Evolutionary conservation across 1,140 invertebrate species (phyloP), one percentile per base, ranked within the genome.

Genomic region (Trissolcus basalis): DNA sequence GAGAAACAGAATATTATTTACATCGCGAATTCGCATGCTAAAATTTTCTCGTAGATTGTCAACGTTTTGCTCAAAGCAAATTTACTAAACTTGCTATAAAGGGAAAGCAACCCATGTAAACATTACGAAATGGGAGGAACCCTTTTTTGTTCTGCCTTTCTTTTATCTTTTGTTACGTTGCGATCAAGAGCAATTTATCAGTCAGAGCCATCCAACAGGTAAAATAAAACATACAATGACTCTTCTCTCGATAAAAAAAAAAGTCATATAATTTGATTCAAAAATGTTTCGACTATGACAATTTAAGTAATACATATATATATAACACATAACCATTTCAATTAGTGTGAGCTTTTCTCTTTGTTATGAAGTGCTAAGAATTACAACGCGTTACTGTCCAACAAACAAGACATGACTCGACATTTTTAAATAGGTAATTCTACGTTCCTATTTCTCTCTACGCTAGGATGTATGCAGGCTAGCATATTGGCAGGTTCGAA

Each of bases 1-100:
- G 82, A 85, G 83, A 85, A 81, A 79, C 80, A 78, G 79, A 82
- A 79, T 80, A 86, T 86, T 87, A 88, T 88, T 87, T 87, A 83
- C 85, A 87, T 88, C 81, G 65, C 27, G 70, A 70, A 78, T 73
- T 56, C 47, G 51, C 39, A 55, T 54, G 54, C 58, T 48, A 69
- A 51, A 27, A 27, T 41, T 63, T 67, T 48, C 60, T 53, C 16
- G 63, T 15, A 41, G 45, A 63, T 55, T 64, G 41, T 72, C 69
- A 64, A 48, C 54, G 32, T 53, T 48, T 59, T 47, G 60, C 12
- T 47, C 5, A 35, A 49, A 71, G 54, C 60, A 71, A 71, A 53
- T 71, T 71, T 53, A 71, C 45, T 27, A 15, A 16, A 15, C 50
- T 53, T 32, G 36, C 36, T 14, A 16, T 56, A 56, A 45, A 45